phyloP scores from a whole-genome alignment of 2,888 invertebrate genomes.

The Allolobophora icterica region DNA sequence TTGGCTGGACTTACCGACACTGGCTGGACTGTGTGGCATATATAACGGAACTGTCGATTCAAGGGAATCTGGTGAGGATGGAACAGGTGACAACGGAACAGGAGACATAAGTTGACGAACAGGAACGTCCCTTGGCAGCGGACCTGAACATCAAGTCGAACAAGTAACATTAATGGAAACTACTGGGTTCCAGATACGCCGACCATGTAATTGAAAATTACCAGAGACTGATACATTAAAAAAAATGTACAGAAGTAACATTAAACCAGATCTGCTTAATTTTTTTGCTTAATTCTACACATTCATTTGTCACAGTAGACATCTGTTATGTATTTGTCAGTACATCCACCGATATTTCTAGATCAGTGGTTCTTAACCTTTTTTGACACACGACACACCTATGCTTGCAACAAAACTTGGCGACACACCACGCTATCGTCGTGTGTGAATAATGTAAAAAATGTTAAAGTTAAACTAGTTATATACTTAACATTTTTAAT shows the following conservation, averaged over 20 bases:
- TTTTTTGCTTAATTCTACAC: neutral
- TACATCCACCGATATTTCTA: neutral
- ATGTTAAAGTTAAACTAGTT: too few species aligned
- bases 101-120: conserved; percentile 53
- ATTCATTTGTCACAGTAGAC: neutral
- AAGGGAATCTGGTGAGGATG: conserved; percentile 25
- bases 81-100: conserved; percentile 29
- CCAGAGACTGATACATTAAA: neutral
- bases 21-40: neutral
- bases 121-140: conserved; percentile 73
- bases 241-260: neutral
- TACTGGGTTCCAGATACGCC: neutral
- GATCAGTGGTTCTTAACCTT: too few species aligned
- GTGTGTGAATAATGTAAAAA: too few species aligned
- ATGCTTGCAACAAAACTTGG: too few species aligned
- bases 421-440: too few species aligned
- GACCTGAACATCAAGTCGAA: conserved; percentile 66
- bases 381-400: too few species aligned
- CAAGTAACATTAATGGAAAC: neutral
- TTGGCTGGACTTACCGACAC: neutral
- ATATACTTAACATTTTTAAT: too few species aligned
- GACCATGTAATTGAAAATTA: neutral
- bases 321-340: neutral
- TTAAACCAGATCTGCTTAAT: neutral
- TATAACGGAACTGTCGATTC: neutral